phyloP scores from a whole-genome alignment of 2,113 vertebrate genomes.

The Pomatostomus ruficeps region DNA sequence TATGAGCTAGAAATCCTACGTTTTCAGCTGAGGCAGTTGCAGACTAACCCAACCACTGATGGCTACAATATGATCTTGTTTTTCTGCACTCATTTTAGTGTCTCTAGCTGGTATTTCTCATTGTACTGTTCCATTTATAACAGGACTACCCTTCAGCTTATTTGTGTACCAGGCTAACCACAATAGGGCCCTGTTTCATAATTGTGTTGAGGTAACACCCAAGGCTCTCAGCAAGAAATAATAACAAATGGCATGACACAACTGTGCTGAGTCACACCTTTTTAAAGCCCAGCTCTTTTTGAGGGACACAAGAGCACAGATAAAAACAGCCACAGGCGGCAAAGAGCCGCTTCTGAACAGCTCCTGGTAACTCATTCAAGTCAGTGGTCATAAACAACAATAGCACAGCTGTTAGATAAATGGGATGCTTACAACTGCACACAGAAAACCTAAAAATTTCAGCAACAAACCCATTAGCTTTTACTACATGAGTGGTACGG shows the following conservation, averaged over 20 bases:
- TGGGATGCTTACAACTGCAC: conserved; percentile 12
- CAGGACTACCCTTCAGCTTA: not conserved
- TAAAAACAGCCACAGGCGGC: not conserved
- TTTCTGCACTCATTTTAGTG: not conserved
- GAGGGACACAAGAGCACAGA: not conserved
- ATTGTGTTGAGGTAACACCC: conserved; percentile 14
- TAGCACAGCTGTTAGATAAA: conserved; percentile 54
- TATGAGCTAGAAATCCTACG: not conserved
- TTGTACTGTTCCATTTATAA: not conserved
- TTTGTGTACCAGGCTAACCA: not conserved
- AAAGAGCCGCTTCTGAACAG: conserved; percentile 16
- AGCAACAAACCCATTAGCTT: conserved; percentile 33
- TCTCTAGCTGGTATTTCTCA: not conserved
- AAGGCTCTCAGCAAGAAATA: conserved; percentile 11
- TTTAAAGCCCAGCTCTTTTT: conserved; percentile 15
- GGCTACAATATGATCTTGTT: not conserved
- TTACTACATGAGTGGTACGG: conserved; percentile 24
- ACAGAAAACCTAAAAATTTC: conserved; percentile 47
- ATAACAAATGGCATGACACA: not conserved
- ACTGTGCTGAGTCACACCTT: conserved; percentile 49
- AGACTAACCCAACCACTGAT: not conserved
- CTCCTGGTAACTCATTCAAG: conserved; percentile 46
- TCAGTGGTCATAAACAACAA: conserved; percentile 37
- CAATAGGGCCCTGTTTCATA: not conserved
- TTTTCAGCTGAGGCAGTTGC: not conserved